These are phyloP conservation scores for Galerucella nymphaeae DNA, from an alignment of 2,888 invertebrate species.

Conservation along the genomic window DNA sequence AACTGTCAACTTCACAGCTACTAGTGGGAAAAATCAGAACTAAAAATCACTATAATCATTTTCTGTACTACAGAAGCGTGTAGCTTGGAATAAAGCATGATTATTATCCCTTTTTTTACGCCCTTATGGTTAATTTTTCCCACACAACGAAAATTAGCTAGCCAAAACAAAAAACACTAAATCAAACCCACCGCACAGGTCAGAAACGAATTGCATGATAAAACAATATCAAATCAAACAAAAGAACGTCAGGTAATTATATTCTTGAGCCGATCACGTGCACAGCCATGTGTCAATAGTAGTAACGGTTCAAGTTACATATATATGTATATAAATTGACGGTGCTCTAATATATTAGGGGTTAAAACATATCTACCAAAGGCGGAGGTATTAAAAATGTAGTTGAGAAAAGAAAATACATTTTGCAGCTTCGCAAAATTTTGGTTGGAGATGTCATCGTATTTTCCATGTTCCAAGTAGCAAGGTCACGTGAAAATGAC, in stretches of 20 bases:
- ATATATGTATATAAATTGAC: not conserved
- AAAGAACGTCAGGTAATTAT: conserved; percentile 50
- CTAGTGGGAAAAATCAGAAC: no score
- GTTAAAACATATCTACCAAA: not conserved
- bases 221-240: conserved; percentile 62
- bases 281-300: conserved; percentile 44
- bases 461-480: no score
- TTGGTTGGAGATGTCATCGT: no score
- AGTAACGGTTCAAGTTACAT: conserved; percentile 36
- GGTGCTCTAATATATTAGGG: not conserved
- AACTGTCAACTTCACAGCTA: no score
- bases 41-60: no score
- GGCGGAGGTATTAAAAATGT: not conserved
- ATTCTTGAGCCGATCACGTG: conserved; percentile 55
- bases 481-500: no score
- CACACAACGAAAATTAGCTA: conserved; percentile 6
- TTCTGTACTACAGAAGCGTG: no score
- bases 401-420: no score
- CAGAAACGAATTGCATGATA: conserved; percentile 58
- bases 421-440: not conserved
- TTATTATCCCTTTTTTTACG: not conserved
- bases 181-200: conserved; percentile 20
- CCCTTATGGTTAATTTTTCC: conserved; percentile 1
- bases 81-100: not conserved
- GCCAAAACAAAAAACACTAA: conserved; percentile 12